Evolutionary conservation across 35 echinoderm and acorn worm species (phyloP).

Genomic region (Stichopus chloronotus): DNA sequence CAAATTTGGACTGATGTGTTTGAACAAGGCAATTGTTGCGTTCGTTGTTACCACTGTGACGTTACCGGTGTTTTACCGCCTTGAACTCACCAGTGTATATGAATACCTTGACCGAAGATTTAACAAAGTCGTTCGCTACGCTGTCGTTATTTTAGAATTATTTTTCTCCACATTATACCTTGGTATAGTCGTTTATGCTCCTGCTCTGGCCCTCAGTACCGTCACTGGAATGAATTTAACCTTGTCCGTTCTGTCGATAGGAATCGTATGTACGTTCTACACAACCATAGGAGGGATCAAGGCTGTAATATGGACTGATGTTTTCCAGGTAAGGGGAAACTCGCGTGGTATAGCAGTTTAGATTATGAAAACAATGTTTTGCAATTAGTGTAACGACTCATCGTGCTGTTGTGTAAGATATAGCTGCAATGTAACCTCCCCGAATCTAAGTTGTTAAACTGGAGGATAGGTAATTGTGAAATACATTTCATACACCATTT

Average conservation of each 20-base stretch:
- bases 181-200: constrained; percentile 36
- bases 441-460: too few relatives aligned
- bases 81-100: constrained; percentile 43
- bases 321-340: constrained; percentile 20
- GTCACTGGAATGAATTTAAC: constrained; percentile 2
- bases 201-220: constrained; percentile 26
- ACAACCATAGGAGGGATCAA: constrained; percentile 35
- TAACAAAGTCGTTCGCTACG: constrained; percentile 35
- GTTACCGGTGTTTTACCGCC: constrained; percentile 47
- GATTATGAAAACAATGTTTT: too few relatives aligned
- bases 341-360: too few relatives aligned
- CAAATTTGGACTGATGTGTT: constrained; percentile 36
- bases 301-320: constrained; percentile 49
- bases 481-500: too few relatives aligned
- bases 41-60: constrained; percentile 10
- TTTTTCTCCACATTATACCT: constrained; percentile 14
- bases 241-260: neutral
- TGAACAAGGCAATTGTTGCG: constrained; percentile 35
- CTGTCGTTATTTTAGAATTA: neutral
- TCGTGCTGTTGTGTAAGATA: too few relatives aligned
- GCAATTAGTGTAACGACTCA: too few relatives aligned
- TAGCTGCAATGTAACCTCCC: too few relatives aligned
- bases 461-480: too few relatives aligned
- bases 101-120: constrained; percentile 41
- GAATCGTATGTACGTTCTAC: constrained; percentile 36